Conservation (phyloP, 2,888 invertebrate genomes). For the Diadegma fenestrale region DNA sequence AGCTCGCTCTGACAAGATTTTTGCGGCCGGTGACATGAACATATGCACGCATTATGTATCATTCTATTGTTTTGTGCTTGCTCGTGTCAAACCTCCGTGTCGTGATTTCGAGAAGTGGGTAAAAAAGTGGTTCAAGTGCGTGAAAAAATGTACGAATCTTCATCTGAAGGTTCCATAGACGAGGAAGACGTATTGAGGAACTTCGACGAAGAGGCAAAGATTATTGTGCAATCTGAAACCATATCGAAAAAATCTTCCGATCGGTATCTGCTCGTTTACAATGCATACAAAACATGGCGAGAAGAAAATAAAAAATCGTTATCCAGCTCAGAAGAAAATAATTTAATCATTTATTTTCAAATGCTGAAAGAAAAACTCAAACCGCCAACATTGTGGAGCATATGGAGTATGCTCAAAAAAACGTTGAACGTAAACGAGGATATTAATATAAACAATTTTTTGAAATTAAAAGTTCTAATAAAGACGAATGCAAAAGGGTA, state of each 20-base stretch:
- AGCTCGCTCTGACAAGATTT: too few species aligned
- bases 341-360: constrained; percentile 41
- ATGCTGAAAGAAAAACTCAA: constrained; percentile 10
- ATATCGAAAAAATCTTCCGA: constrained; percentile 26
- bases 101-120: not conserved
- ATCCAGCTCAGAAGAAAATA: constrained; percentile 33
- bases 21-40: too few species aligned
- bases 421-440: constrained; percentile 28
- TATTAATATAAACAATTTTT: constrained; percentile 25
- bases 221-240: constrained; percentile 35
- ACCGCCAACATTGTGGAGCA: constrained; percentile 24
- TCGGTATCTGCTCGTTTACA: constrained; percentile 20
- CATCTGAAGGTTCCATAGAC: constrained; percentile 23
- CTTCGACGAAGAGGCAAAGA: constrained; percentile 34
- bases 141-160: constrained; percentile 18
- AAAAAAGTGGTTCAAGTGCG: not conserved
- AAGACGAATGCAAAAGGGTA: constrained; percentile 38
- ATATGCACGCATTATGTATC: too few species aligned
- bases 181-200: constrained; percentile 25
- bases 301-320: constrained; percentile 38
- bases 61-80: not conserved
- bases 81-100: constrained; percentile 5
- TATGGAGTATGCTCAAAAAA: constrained; percentile 25
- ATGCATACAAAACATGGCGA: constrained; percentile 29
- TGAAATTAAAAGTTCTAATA: constrained; percentile 30